These are phyloP conservation scores for Montipora efflorescens DNA, from an alignment of 64 coral and sea anemone genomes.

Conservation along the genomic window DNA sequence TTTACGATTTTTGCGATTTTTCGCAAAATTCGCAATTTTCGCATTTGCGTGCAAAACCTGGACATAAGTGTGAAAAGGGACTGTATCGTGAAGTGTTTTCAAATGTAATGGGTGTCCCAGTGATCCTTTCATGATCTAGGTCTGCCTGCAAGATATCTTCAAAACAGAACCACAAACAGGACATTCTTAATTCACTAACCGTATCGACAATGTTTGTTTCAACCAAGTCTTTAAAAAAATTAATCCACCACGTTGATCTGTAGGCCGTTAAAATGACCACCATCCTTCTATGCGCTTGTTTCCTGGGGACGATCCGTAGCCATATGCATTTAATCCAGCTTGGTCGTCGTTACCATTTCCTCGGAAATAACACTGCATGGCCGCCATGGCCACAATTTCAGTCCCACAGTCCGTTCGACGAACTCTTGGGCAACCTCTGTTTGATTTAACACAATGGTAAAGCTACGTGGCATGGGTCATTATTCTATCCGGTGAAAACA, in stretches of 20 bases:
- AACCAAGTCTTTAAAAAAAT: constrained; percentile 35
- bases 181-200: too few relatives aligned
- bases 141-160: constrained; percentile 27
- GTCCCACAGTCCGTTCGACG: constrained; percentile 48
- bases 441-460: constrained; percentile 3
- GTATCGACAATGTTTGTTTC: too few relatives aligned
- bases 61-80: too few relatives aligned
- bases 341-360: constrained; percentile 17
- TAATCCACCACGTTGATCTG: constrained; percentile 63
- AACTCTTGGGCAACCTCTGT: constrained; percentile 25
- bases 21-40: too few relatives aligned
- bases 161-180: constrained; percentile 18
- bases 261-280: constrained; percentile 10
- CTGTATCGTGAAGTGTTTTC: constrained; percentile 1
- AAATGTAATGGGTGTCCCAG: constrained; percentile 35
- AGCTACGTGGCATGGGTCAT: constrained; percentile 37
- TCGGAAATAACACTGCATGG: constrained; percentile 62
- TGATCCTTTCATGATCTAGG: constrained; percentile 37
- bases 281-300: constrained; percentile 26
- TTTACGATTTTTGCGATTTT: too few relatives aligned
- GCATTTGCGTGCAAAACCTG: too few relatives aligned
- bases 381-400: constrained; percentile 38
- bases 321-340: neutral
- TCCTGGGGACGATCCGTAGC: neutral
- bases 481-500: neutral